Evolutionary conservation across 2,113 vertebrate species (phyloP).

Genomic region (Lepisosteus osseus): DNA sequence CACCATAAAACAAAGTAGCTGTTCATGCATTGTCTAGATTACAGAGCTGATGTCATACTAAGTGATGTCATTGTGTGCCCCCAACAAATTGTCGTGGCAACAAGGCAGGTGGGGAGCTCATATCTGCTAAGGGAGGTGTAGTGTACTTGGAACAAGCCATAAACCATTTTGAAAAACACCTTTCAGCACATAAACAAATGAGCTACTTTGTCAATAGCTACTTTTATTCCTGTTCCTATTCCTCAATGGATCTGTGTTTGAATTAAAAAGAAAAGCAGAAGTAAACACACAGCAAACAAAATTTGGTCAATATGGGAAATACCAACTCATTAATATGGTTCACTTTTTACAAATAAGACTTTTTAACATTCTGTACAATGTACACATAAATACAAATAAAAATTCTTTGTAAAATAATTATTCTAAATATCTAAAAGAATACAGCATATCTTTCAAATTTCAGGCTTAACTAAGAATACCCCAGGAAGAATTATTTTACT

Average conservation of each 20-base stretch:
- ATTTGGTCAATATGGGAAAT: too few species aligned
- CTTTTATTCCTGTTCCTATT: neutral
- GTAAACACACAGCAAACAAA: too few species aligned
- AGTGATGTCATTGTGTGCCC: conserved; percentile 77
- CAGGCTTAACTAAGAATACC: too few species aligned
- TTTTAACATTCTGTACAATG: too few species aligned
- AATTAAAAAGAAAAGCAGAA: too few species aligned
- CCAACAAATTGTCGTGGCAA: conserved; percentile 66
- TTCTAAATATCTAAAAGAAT: too few species aligned
- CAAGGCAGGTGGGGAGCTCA: conserved; percentile 74
- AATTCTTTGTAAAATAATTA: too few species aligned
- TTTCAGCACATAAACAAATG: conserved; percentile 20
- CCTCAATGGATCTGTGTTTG: neutral
- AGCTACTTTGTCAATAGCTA: neutral
- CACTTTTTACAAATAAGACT: too few species aligned
- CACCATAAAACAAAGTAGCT: conserved; percentile 63
- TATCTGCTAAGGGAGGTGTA: conserved; percentile 55
- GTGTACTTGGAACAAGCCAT: neutral
- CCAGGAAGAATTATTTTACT: too few species aligned
- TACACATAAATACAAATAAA: too few species aligned
- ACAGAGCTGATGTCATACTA: conserved; percentile 74
- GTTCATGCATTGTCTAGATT: conserved; percentile 77
- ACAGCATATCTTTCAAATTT: too few species aligned
- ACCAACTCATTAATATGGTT: too few species aligned
- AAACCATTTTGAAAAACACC: conserved; percentile 20